These are phyloP conservation scores for Galemys pyrenaicus DNA, from an alignment of 2,113 vertebrate genomes.

Conservation along the genomic window DNA sequence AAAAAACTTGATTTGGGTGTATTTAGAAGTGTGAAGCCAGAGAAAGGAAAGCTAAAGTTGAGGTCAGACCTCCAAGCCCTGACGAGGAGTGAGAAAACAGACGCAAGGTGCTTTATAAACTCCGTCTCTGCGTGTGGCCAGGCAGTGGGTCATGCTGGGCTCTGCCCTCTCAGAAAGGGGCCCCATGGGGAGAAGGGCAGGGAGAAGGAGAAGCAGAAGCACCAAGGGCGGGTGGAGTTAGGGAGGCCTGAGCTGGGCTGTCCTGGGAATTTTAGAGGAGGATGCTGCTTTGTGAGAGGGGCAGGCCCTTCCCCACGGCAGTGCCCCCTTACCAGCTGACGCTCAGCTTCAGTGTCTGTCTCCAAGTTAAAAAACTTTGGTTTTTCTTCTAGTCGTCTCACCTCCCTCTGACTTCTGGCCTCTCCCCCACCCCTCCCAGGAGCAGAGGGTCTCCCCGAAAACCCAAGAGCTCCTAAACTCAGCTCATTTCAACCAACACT, in stretches of 20 bases:
- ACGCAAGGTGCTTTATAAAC: background rate
- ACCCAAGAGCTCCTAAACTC: background rate
- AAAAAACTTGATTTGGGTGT: too few species aligned
- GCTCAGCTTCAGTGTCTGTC: background rate
- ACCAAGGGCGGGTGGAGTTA: background rate
- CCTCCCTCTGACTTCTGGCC: background rate
- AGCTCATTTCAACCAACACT: background rate
- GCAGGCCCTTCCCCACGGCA: background rate
- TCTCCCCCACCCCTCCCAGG: background rate
- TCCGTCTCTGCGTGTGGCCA: background rate
- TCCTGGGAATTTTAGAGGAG: background rate
- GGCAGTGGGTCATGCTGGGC: background rate
- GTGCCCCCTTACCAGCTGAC: background rate
- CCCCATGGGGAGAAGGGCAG: background rate
- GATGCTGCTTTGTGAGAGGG: background rate
- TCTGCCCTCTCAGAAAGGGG: background rate
- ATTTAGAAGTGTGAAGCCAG: slow-evolving; percentile 43
- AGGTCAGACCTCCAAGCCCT: background rate
- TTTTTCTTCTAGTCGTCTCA: background rate
- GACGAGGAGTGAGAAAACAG: background rate
- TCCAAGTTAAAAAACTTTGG: too few species aligned
- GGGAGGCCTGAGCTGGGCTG: background rate
- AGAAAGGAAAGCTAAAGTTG: background rate
- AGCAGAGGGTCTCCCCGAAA: background rate
- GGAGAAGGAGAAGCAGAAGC: background rate